Percentiles rank a stretch among this genome's conserved stretches.
Evolutionary conservation across 2,113 vertebrate genomes (phyloP).

Genomic region (Platycercus adscitus): DNA sequence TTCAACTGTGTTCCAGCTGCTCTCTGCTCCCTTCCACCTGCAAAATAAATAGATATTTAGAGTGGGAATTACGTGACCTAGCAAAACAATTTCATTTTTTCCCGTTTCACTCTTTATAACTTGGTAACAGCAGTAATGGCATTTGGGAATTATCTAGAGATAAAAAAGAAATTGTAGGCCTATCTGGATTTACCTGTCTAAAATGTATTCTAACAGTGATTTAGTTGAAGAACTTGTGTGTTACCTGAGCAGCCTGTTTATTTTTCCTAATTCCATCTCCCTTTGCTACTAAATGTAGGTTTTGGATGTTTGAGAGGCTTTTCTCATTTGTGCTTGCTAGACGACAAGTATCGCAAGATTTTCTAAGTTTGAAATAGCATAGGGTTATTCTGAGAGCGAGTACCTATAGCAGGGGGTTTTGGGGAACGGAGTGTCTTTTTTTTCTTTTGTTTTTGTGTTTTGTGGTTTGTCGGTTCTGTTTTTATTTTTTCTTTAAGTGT

Average conservation of each 20-base stretch:
- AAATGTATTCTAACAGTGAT: background rate
- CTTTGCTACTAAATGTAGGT: background rate
- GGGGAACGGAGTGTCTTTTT: accelerated
- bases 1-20: background rate
- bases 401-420: background rate
- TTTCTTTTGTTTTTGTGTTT: background rate
- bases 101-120: background rate
- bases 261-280: background rate
- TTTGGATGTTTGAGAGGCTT: background rate
- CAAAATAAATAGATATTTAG: background rate
- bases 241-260: background rate
- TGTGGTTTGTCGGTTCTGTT: background rate
- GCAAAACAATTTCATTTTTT: background rate
- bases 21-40: background rate
- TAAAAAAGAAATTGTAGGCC: background rate
- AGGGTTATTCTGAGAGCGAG: background rate
- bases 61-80: background rate
- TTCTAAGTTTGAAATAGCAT: background rate
- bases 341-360: background rate
- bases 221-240: background rate
- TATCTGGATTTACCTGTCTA: background rate
- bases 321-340: background rate
- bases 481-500: background rate
- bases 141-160: background rate
- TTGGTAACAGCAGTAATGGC: background rate